Percentiles rank a stretch among this genome's conserved stretches.
phyloP scores from a whole-genome alignment of 1,140 invertebrate species.

The Achatina immaculata region DNA sequence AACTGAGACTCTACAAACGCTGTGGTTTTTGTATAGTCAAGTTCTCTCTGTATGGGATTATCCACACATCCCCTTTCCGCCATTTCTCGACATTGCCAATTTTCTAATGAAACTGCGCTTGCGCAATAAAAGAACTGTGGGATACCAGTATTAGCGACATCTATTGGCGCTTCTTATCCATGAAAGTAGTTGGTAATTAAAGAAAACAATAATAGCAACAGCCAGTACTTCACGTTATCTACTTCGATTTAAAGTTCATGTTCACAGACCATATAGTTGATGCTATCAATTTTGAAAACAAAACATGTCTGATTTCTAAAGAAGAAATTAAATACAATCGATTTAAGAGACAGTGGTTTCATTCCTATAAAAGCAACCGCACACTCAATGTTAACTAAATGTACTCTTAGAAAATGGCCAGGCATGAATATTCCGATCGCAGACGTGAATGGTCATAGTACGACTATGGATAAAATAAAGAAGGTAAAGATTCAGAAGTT shows the following conservation, averaged over 20 bases:
- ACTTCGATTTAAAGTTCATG: background rate
- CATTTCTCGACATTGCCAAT: constrained; percentile 81
- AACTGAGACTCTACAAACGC: constrained; percentile 88
- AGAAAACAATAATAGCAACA: background rate
- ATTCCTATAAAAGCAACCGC: no score
- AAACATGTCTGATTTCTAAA: constrained; percentile 99
- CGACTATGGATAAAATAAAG: no score
- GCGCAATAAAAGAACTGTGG: constrained; percentile 70
- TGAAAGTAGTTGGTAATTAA: constrained; percentile 58
- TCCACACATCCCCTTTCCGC: constrained; percentile 95
- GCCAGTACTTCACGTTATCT: background rate
- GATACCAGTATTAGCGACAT: constrained; percentile 43
- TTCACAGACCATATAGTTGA: background rate
- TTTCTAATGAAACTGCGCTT: constrained; percentile 80
- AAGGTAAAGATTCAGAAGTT: no score
- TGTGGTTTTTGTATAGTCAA: constrained; percentile 88
- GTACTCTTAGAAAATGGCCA: no score
- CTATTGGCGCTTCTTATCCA: constrained; percentile 36
- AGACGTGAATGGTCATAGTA: no score
- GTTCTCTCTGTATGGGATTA: constrained; percentile 92
- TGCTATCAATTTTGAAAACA: constrained; percentile 90
- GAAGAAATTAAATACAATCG: constrained; percentile 99
- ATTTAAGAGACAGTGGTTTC: no score
- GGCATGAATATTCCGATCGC: no score
- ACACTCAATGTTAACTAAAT: no score